phyloP scores from a whole-genome alignment of 2,888 invertebrate genomes.

The Ophion ventricosus region DNA sequence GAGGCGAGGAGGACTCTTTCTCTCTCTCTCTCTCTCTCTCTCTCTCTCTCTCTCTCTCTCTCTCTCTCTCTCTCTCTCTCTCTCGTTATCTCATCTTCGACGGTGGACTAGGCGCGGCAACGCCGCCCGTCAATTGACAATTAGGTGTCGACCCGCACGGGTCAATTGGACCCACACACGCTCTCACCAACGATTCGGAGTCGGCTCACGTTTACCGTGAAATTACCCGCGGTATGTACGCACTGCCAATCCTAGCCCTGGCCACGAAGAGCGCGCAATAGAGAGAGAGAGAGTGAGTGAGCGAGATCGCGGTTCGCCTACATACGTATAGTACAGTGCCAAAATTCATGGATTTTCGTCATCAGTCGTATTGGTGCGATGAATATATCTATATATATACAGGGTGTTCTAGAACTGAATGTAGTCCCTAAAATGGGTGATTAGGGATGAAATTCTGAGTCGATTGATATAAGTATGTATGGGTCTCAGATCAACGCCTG shows the following conservation, averaged over 20 bases:
- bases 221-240: conserved; percentile 77
- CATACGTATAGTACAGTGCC: too few species aligned
- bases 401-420: too few species aligned
- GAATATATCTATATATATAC: too few species aligned
- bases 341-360: conserved; percentile 37
- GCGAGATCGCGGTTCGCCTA: too few species aligned
- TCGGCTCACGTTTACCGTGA: conserved; percentile 80
- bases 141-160: conserved; percentile 79
- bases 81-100: conserved; percentile 44
- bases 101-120: conserved; percentile 71
- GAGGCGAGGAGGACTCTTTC: not conserved
- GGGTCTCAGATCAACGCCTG: too few species aligned
- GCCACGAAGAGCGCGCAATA: conserved; percentile 10
- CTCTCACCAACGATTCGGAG: conserved; percentile 75
- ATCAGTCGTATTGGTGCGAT: conserved; percentile 30
- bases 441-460: too few species aligned
- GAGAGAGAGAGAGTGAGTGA: not conserved
- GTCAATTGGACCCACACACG: conserved; percentile 82
- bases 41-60: too few species aligned
- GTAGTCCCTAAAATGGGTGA: too few species aligned
- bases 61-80: too few species aligned
- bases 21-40: too few species aligned
- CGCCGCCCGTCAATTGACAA: conserved; percentile 82
- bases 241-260: conserved; percentile 65
- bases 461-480: too few species aligned